Base-by-base conservation (phyloP, 1,140 invertebrate species). In the Drosophila sturtevanti region DNA sequence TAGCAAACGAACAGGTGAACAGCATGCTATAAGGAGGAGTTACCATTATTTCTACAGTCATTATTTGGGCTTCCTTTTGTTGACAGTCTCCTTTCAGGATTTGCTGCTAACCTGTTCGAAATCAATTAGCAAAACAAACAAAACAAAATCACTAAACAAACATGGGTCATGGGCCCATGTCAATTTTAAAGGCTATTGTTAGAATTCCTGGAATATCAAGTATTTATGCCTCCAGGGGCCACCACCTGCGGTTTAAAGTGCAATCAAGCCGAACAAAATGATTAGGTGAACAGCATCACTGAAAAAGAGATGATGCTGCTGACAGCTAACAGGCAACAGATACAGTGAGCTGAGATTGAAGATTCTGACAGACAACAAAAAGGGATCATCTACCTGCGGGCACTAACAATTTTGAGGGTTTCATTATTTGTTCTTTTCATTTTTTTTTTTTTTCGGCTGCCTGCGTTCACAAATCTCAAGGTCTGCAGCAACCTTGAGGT, bases 101-200 rank as follows among this genome's bases (percentile, higher is more conserved):
- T n/a, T 87, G 67, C 79, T 87, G 84, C n/a, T 67, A 24, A 62
- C 82, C 84, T 87, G 79, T 72, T 89, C 75, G 52, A 87, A 87
- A 82, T 82, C 82, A 87, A 87, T 89, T 87, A 89, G 84, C 35
- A 79, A 87, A 77, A 72, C 69, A 77, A 86, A 86, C 14, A 24
- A 77, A 86, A 86, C 14, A 56, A 34, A 35, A 10, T 11, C 41
- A 48, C 14, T 56, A 56, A 56, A 35, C 72, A 75, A 61, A 69
- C 38, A 56, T 63, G 41, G 16, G 41, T 48, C 4, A 18, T 58
- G 68, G 77, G 24, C 65, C n/a, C n/a, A n/a, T 73, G 81, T 66
- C 72, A 60, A 44, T 3, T 55, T 9, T 2, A 24, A 22, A 5
- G 51, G 2, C 55, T 41, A 69, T 77, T 77, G 74, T 77, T 77